phyloP scores from a whole-genome alignment of 2,797 vertebrate genomes.

The Sebastes reedi region DNA sequence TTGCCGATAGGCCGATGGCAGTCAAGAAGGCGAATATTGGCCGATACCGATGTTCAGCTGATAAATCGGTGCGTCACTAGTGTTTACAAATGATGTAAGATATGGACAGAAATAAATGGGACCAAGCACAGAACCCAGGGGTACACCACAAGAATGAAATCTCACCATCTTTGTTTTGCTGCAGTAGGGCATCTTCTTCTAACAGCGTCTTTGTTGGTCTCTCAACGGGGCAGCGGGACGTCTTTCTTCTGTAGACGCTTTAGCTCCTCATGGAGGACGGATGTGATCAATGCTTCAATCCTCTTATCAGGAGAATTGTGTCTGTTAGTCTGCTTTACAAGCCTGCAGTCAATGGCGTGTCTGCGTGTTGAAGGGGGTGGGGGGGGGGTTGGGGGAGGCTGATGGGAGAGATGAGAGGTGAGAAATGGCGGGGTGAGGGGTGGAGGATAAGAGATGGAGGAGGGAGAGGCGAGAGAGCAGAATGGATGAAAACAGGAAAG shows the following conservation, averaged over 20 bases:
- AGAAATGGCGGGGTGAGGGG: slow-evolving; percentile 44
- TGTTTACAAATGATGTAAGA: background rate
- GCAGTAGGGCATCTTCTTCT: slow-evolving; percentile 8
- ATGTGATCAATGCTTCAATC: slow-evolving; percentile 73
- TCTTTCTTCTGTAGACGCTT: slow-evolving; percentile 32
- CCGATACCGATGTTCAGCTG: too few species aligned
- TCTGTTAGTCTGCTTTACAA: slow-evolving; percentile 57
- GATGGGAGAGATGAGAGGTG: slow-evolving; percentile 49
- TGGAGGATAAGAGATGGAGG: slow-evolving; percentile 32
- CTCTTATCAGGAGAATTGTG: slow-evolving; percentile 65
- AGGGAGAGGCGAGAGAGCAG: slow-evolving; percentile 15
- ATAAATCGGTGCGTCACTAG: too few species aligned
- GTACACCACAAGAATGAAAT: slow-evolving; percentile 12
- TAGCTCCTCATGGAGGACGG: slow-evolving; percentile 46
- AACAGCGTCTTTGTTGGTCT: slow-evolving; percentile 14
- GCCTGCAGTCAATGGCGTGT: slow-evolving; percentile 49
- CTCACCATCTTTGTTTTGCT: slow-evolving; percentile 10
- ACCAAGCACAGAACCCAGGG: background rate
- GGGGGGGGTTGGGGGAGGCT: background rate
- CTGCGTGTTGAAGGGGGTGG: background rate
- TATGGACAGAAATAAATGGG: background rate
- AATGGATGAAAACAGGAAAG: slow-evolving; percentile 45
- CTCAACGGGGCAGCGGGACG: slow-evolving; percentile 21
- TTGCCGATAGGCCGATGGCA: too few species aligned
- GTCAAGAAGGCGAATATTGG: too few species aligned